Conservation (phyloP, 2,113 vertebrate genomes). For the Poicephalus gulielmi region DNA sequence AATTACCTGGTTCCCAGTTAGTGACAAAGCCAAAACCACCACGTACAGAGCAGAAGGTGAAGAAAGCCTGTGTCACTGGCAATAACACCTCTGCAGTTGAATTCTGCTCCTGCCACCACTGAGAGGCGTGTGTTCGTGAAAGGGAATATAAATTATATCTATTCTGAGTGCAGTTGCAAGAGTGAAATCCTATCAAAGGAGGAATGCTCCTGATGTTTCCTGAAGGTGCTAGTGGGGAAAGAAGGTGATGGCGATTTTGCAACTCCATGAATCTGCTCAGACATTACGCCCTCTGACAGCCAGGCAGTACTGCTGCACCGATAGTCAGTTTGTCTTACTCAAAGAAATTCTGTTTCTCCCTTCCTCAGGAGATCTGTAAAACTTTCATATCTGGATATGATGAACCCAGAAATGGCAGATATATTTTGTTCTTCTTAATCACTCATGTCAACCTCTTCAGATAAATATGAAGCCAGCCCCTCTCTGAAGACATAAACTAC, state of each 20-base stretch:
- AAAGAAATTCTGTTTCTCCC: not conserved
- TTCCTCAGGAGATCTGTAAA: not conserved
- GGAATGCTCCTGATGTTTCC: not conserved
- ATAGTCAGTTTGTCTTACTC: not conserved
- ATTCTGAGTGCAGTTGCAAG: not conserved
- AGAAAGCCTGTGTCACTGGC: not conserved
- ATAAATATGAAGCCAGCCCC: not conserved
- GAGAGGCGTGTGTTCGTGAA: not conserved
- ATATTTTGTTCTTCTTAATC: not conserved
- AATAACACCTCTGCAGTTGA: not conserved
- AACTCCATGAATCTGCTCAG: not conserved
- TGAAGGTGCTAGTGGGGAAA: not conserved
- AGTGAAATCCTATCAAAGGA: not conserved
- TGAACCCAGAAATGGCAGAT: not conserved
- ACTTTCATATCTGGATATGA: not conserved
- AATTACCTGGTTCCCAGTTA: not conserved
- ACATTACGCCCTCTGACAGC: not conserved
- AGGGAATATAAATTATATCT: not conserved
- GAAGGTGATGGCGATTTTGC: not conserved
- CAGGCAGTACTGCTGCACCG: not conserved
- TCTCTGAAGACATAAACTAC: not conserved
- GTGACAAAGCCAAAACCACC: not conserved
- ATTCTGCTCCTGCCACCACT: not conserved
- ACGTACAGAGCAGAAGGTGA: not conserved
- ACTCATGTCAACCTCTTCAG: not conserved